Evolutionary conservation across 2,888 invertebrate species (phyloP).

Genomic region (Lottia scabra): DNA sequence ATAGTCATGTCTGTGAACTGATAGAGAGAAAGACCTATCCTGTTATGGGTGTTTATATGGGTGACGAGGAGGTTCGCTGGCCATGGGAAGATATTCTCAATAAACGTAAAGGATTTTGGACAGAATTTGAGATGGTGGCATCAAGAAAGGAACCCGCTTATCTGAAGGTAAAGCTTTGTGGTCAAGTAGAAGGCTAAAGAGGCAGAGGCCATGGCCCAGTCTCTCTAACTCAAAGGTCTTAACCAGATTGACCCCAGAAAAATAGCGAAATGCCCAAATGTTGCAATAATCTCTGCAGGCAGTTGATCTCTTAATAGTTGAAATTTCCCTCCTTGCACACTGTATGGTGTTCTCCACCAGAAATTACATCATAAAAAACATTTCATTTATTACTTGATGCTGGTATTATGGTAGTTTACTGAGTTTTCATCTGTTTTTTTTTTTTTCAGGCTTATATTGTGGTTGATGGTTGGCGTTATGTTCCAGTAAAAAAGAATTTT

Average conservation of each 20-base stretch:
- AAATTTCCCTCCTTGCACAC: too few species aligned
- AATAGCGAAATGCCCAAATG: too few species aligned
- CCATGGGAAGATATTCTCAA: conserved; percentile 51
- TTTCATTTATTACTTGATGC: too few species aligned
- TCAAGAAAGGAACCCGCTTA: conserved; percentile 51
- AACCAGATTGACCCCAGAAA: too few species aligned
- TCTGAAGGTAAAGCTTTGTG: conserved; percentile 49
- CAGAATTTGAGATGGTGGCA: conserved; percentile 48
- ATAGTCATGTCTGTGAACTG: conserved; percentile 55
- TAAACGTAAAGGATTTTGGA: conserved; percentile 52
- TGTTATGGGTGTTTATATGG: conserved; percentile 58
- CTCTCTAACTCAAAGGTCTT: too few species aligned
- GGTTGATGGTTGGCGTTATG: conserved; percentile 59
- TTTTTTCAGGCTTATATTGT: conserved; percentile 51
- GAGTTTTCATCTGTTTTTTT: conserved; percentile 14
- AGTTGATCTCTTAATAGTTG: neutral
- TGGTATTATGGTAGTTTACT: too few species aligned
- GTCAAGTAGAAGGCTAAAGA: neutral
- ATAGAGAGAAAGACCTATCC: conserved; percentile 46
- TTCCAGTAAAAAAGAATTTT: conserved; percentile 58
- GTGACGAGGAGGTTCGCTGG: conserved; percentile 51
- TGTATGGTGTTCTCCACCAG: too few species aligned
- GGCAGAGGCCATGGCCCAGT: too few species aligned
- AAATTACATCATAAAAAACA: too few species aligned
- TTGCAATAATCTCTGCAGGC: neutral